Evolutionary conservation across 2,888 invertebrate genomes (phyloP), one percentile per base, ranked within the genome.

Genomic region (Catocala nupta): DNA sequence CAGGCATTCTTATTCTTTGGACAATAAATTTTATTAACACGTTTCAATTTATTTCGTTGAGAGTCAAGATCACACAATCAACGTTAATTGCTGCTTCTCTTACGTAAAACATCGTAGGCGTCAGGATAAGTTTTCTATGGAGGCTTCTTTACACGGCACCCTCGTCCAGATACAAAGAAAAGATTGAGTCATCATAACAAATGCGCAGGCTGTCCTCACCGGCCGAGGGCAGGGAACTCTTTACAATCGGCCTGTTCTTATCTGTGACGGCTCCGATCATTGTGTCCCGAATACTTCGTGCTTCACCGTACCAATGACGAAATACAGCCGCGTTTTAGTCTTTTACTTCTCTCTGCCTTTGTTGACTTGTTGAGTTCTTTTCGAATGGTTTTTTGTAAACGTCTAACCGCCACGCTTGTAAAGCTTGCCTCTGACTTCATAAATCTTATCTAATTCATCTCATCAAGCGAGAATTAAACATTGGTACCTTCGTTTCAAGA

Each of bases 161-260:
- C 85, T 86, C 77, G 73, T 78, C 75, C 71, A 75, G 72, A 78
- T 78, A 91, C 90, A 93, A 93, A 92, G 91, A 88, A 93, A 93
- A 86, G 84, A 93, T 93, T 91, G 91, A 93, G 92, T 93, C 93
- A 93, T 93, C 93, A 92, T 90, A 93, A 93, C 93, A 93, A 92
- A 93, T 92, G 90, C 88, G 84, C 87, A 86, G 82, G 83, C 84
- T 83, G 85, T 89, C 85, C 81, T 75, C 81, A 78, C 68, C 75
- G 84, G 57, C 59, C 75, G 85, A 87, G 88, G 85, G 85, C 88
- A 87, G 82, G 80, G 88, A 90, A 90, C 90, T 89, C 84, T 82
- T 83, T 77, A 90, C 91, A 92, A 90, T 92, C 90, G 88, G 83
- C 78, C 82, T 85, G 86, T 84, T 89, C 90, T 92, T 91, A 92